Conservation (phyloP, 2,888 invertebrate genomes). For the Rhodophaea formosa region DNA sequence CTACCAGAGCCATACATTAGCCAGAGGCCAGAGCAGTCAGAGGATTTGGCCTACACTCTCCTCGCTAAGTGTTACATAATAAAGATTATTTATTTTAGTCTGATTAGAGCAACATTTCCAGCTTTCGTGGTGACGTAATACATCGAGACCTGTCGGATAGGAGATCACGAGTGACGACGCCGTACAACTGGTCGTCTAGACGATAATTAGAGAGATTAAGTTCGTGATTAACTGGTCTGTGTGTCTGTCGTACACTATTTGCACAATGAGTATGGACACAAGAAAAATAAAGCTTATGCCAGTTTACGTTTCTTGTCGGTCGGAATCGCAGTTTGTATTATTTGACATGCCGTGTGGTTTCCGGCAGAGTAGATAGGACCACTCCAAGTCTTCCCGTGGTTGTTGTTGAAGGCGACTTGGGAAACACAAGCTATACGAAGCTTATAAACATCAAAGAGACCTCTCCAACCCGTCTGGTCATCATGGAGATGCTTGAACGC, state of each 20-base stretch:
- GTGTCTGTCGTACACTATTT: background rate
- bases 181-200: conserved; percentile 35
- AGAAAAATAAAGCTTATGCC: background rate
- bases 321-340: background rate
- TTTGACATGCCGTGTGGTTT: no score
- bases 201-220: conserved; percentile 31
- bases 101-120: background rate
- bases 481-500: no score
- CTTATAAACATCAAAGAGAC: no score
- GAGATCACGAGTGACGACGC: background rate
- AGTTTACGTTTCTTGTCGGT: background rate
- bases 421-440: no score
- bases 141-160: background rate
- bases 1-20: no score
- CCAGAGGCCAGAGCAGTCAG: no score
- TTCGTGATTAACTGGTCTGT: conserved; percentile 23
- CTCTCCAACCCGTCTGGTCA: no score
- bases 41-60: no score
- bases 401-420: no score
- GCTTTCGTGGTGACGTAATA: background rate
- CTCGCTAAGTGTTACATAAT: background rate
- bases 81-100: no score
- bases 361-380: no score
- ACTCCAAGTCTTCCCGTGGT: no score
- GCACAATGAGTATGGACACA: background rate